A percentile compares a stretch with the other conserved stretches of the same genome.
Evolutionary conservation across 1,140 invertebrate species (phyloP).

Genomic region (Drosophila carrolli): DNA sequence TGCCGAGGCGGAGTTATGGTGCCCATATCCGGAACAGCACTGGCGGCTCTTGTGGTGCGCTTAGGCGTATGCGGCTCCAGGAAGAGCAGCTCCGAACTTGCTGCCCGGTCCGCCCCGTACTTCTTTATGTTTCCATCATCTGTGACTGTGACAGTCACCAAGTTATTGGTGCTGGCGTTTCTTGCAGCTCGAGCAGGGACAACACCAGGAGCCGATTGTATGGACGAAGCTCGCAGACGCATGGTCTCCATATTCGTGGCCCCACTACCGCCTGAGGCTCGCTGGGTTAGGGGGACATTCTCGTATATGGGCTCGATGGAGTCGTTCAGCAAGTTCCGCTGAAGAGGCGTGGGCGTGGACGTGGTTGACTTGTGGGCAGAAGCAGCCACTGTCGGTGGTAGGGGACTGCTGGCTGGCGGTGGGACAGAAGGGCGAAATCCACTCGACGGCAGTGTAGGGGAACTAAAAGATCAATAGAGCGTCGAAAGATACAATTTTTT

Average conservation of each 20-base stretch:
- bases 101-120: slow-evolving; percentile 62
- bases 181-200: slow-evolving; percentile 48
- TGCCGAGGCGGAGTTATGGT: slow-evolving; percentile 70
- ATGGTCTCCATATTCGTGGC: slow-evolving; percentile 68
- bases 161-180: slow-evolving; percentile 49
- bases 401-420: slow-evolving; percentile 66
- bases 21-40: slow-evolving; percentile 73
- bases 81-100: slow-evolving; percentile 69
- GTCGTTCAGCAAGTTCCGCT: slow-evolving; percentile 72
- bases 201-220: slow-evolving; percentile 89
- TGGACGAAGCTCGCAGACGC: slow-evolving; percentile 88
- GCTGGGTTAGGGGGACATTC: slow-evolving; percentile 89
- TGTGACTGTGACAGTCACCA: slow-evolving; percentile 54
- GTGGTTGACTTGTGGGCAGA: slow-evolving; percentile 39
- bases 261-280: slow-evolving; percentile 77
- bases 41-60: slow-evolving; percentile 59
- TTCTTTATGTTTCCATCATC: slow-evolving; percentile 65
- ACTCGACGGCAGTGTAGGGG: slow-evolving; percentile 66
- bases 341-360: slow-evolving; percentile 59
- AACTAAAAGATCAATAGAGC: slow-evolving; percentile 33
- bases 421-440: slow-evolving; percentile 71
- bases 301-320: slow-evolving; percentile 91
- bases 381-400: slow-evolving; percentile 34
- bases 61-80: slow-evolving; percentile 70
- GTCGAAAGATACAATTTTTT: neutral